Base-by-base conservation (phyloP, 1,140 invertebrate species). In the Stegodyphus mimosarum region DNA sequence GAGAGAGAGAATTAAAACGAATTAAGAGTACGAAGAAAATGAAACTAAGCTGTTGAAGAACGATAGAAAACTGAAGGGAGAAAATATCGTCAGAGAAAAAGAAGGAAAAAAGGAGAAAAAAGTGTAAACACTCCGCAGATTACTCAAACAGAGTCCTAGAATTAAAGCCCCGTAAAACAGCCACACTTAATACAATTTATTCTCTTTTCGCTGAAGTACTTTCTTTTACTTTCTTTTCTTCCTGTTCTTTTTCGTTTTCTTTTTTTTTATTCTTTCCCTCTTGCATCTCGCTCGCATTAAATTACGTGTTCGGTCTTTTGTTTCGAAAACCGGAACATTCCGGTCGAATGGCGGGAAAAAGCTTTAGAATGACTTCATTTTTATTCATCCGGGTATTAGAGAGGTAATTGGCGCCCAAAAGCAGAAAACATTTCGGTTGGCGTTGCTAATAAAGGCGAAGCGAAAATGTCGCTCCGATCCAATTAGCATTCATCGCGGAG, bases 161-260 rank as follows among this genome's bases (percentile, higher is more conserved):
- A 83, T 83, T 83, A 83, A 83, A 83, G 72, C 80, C 67, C 53
- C 72, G 80, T 75, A 75, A 75, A 83, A 83, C 80, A 83, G 80
- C 80, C 72, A 49, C 80, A 83, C 80, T 83, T 83, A 83, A 83
- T 83, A 75, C 80, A 75, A 83, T 83, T 83, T 83, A 83, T 83
- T 75, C 80, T 55, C 72, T 67, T 73, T 67, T 67, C 48, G 70
- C 60, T 50, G 53, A 18, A 81, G 70, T 50, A 64, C 52, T 72
- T 60, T n/a, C 77, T 73, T 73, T 64, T 73, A 13, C 52, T 73
- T 83, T 83, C 70, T 83, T 73, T 64, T 17, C 49, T 10, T 50
- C 73, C 48, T 33, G 5, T 66, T 76, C 15, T 70, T 70, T 49
- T 70, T 49, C 48, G 7, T 10, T 18, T 33, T 49, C 33, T n/a